phyloP scores from a whole-genome alignment of 2,888 invertebrate species.

The Dione vanillae region DNA sequence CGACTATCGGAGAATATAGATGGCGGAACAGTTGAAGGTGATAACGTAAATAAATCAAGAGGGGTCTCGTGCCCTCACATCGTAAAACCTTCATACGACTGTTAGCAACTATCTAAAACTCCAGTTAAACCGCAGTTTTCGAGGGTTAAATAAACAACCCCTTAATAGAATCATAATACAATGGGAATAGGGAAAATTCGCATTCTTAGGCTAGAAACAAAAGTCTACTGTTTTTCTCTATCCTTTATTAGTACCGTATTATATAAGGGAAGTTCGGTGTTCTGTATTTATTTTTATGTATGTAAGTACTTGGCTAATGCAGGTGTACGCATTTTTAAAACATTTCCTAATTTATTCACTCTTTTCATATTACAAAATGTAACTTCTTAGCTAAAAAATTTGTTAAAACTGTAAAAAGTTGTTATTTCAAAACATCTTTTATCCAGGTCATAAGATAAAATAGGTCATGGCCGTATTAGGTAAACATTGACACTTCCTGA shows the following conservation, averaged over 20 bases:
- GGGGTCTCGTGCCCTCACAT: slow-evolving; percentile 62
- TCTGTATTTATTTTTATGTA: slow-evolving; percentile 43
- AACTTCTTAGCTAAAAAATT: no score
- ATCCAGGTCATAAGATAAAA: slow-evolving; percentile 56
- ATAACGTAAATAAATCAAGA: slow-evolving; percentile 72
- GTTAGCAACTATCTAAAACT: slow-evolving; percentile 55
- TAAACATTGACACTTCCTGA: slow-evolving; percentile 54
- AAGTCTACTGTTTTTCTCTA: slow-evolving; percentile 66
- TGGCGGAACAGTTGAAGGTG: slow-evolving; percentile 58
- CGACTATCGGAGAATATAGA: slow-evolving; percentile 60
- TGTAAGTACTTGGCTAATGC: slow-evolving; percentile 5
- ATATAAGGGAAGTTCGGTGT: slow-evolving; percentile 57
- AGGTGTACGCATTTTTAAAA: neutral
- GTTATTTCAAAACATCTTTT: slow-evolving; percentile 60
- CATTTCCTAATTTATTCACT: no score
- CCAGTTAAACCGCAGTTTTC: slow-evolving; percentile 55
- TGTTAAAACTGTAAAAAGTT: neutral
- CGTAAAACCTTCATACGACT: slow-evolving; percentile 64
- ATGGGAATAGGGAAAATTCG: slow-evolving; percentile 60
- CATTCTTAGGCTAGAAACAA: slow-evolving; percentile 66
- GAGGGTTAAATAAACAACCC: slow-evolving; percentile 74
- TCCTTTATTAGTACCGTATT: slow-evolving; percentile 62
- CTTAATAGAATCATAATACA: slow-evolving; percentile 74
- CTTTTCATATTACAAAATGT: no score
- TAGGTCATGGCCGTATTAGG: slow-evolving; percentile 72